Conservation (phyloP, 1,140 invertebrate species). For the Odontomachus brunneus region DNA sequence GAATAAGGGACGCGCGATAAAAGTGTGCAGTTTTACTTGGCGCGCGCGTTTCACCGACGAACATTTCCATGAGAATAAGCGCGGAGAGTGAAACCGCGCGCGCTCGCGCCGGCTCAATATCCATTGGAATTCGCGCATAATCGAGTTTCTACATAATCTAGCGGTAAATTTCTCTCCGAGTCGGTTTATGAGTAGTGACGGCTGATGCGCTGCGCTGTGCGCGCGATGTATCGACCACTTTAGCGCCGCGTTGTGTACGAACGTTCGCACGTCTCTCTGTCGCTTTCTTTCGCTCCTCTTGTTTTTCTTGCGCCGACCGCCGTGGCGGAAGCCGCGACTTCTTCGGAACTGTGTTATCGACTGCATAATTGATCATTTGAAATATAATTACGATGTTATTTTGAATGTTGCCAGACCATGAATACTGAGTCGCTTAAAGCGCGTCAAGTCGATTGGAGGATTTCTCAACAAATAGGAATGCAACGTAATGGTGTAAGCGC, state of each 20-base stretch:
- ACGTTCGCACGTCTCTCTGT: background rate
- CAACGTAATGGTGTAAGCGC: too few relatives aligned
- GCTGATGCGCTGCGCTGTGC: background rate
- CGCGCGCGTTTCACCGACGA: background rate
- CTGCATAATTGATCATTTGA: too few relatives aligned
- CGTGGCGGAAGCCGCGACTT: too few relatives aligned
- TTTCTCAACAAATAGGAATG: too few relatives aligned
- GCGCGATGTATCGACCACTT: constrained; percentile 14
- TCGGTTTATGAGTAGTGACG: constrained; percentile 35
- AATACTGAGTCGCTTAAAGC: too few relatives aligned
- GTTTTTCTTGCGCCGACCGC: too few relatives aligned
- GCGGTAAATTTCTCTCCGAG: constrained; percentile 44
- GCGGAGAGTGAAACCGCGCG: constrained; percentile 20
- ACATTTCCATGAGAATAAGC: constrained; percentile 36
- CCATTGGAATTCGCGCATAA: constrained; percentile 39
- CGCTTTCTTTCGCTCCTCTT: too few relatives aligned
- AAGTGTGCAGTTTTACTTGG: constrained; percentile 17
- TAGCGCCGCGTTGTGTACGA: background rate
- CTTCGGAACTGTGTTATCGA: too few relatives aligned
- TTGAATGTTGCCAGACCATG: too few relatives aligned
- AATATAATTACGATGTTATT: too few relatives aligned
- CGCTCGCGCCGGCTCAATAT: background rate
- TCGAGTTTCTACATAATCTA: constrained; percentile 52
- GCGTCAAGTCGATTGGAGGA: too few relatives aligned
- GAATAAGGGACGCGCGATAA: constrained; percentile 23